phyloP scores from a whole-genome alignment of 2,797 vertebrate genomes.

The Eulemur albifrons region DNA sequence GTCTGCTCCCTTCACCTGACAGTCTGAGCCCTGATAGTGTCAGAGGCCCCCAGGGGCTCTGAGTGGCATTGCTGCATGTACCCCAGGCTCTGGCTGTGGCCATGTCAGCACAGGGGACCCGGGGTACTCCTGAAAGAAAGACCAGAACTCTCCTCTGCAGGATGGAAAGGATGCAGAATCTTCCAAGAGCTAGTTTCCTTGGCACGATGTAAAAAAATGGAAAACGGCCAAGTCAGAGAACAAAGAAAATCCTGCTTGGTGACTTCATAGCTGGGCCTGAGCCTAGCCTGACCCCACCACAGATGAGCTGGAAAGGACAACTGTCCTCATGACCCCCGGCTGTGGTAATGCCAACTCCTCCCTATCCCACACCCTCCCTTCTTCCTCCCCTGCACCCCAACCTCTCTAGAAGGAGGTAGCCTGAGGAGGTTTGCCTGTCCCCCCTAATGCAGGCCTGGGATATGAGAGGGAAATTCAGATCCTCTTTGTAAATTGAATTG shows the following conservation, averaged over 20 bases:
- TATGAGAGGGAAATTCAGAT: not conserved
- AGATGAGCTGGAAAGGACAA: not conserved
- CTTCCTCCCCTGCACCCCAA: fast-evolving
- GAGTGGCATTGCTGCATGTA: not conserved
- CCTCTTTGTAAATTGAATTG: not conserved
- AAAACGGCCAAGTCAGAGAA: not conserved
- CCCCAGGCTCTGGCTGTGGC: not conserved
- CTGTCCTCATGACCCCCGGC: not conserved
- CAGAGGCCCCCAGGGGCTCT: not conserved
- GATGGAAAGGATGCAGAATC: not conserved
- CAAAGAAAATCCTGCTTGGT: conserved; percentile 28
- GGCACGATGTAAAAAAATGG: not conserved
- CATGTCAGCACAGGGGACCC: not conserved
- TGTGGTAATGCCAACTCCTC: not conserved
- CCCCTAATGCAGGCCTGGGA: not conserved
- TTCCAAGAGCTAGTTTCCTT: not conserved
- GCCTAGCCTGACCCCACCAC: not conserved
- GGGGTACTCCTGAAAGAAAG: not conserved
- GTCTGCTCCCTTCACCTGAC: not conserved
- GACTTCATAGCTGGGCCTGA: not conserved
- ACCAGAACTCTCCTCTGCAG: not conserved
- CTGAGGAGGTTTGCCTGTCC: not conserved
- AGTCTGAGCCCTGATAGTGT: not conserved
- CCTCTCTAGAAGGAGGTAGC: not conserved
- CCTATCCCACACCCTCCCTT: fast-evolving